A percentile compares a stretch with the other conserved stretches of the same genome.
phyloP scores from a whole-genome alignment of 2,113 vertebrate genomes.

The Procapra przewalskii region DNA sequence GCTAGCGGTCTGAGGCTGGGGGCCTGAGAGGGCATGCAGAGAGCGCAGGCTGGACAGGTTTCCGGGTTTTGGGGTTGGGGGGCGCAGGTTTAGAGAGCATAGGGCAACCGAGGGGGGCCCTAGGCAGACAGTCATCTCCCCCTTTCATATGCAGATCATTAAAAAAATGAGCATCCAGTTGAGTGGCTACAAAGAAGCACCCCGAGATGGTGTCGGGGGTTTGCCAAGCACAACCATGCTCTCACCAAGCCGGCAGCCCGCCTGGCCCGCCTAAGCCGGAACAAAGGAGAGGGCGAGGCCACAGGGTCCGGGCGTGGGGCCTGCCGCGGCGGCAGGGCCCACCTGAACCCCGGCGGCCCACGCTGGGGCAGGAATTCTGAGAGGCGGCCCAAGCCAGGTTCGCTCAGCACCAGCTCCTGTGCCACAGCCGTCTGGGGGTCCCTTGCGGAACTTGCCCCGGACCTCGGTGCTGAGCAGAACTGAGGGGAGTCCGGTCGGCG shows the following conservation, averaged over 20 bases:
- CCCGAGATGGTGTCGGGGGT: neutral
- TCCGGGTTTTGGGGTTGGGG: neutral
- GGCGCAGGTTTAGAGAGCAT: neutral
- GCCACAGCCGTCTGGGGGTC: neutral
- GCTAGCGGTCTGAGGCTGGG: conserved; percentile 33
- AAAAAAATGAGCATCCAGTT: conserved; percentile 52
- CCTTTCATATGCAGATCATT: conserved; percentile 73
- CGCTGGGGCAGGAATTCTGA: neutral
- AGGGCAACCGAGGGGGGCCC: neutral
- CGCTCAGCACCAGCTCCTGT: neutral
- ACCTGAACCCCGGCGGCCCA: neutral
- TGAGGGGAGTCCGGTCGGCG: conserved; percentile 2
- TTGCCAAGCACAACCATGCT: neutral
- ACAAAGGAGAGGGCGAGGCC: conserved; percentile 58
- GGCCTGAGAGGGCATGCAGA: conserved; percentile 62
- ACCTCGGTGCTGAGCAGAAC: conserved; percentile 4
- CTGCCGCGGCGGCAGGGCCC: neutral
- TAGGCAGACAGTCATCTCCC: neutral
- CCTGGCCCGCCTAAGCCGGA: neutral
- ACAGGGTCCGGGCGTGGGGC: neutral
- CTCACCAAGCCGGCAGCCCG: neutral
- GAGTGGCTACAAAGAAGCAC: neutral
- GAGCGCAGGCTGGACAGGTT: neutral
- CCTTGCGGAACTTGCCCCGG: neutral
- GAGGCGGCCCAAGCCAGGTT: neutral